Conservation (phyloP, 2,888 invertebrate species). For the Lagria hirta region DNA sequence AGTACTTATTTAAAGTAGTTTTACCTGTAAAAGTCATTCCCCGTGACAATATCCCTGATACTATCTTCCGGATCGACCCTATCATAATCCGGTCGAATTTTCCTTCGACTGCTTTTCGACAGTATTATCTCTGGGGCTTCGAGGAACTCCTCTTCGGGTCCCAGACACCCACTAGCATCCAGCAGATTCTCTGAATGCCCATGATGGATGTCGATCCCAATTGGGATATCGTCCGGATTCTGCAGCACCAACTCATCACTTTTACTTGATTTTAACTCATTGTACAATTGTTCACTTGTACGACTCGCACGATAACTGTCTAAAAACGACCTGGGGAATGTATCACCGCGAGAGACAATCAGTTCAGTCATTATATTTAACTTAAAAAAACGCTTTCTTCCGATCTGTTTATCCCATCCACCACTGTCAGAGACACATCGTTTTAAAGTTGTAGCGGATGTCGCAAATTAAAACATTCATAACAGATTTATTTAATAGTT, state of each 20-base stretch:
- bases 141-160: slow-evolving; percentile 47
- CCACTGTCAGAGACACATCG: too few relatives aligned
- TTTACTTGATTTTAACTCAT: slow-evolving; percentile 57
- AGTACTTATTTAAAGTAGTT: too few relatives aligned
- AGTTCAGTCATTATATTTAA: slow-evolving; percentile 49
- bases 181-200: slow-evolving; percentile 54
- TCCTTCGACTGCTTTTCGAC: slow-evolving; percentile 38
- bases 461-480: too few relatives aligned
- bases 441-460: too few relatives aligned
- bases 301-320: slow-evolving; percentile 51
- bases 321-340: slow-evolving; percentile 53
- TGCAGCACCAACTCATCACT: slow-evolving; percentile 58
- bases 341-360: slow-evolving; percentile 53
- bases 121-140: slow-evolving; percentile 46
- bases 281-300: slow-evolving; percentile 49
- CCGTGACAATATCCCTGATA: slow-evolving; percentile 63
- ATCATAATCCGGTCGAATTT: slow-evolving; percentile 55
- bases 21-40: slow-evolving; percentile 66
- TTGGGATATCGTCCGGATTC: slow-evolving; percentile 51
- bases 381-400: slow-evolving; percentile 1
- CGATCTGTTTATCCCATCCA: too few relatives aligned
- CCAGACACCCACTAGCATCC: slow-evolving; percentile 46
- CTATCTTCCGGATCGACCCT: slow-evolving; percentile 65
- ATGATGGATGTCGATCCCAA: slow-evolving; percentile 54
- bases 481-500: too few relatives aligned